Percentiles rank a stretch among this genome's conserved stretches.
Conservation (phyloP, 2,888 invertebrate genomes). For the Lordiphosa andalusiaca region DNA sequence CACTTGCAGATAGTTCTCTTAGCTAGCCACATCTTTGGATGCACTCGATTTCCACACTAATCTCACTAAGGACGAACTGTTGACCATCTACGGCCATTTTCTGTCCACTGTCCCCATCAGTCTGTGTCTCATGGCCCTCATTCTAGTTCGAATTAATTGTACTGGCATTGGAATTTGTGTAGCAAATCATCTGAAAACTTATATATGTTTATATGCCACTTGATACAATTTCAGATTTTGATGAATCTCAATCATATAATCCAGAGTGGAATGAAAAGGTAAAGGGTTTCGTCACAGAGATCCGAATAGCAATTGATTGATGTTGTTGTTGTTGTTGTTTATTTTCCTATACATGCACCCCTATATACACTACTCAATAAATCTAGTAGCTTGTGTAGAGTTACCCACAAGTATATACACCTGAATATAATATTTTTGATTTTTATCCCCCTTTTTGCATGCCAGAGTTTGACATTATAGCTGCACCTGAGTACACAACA, state of each 20-base stretch:
- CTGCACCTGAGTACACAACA: too few species aligned
- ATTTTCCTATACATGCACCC: slow-evolving; percentile 49
- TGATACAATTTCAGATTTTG: slow-evolving; percentile 80
- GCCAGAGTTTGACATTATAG: too few species aligned
- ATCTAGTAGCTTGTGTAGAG: slow-evolving; percentile 29
- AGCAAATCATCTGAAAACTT: not conserved
- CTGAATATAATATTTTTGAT: slow-evolving; percentile 9
- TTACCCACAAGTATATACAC: not conserved
- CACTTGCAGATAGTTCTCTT: slow-evolving; percentile 4
- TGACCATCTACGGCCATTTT: too few species aligned
- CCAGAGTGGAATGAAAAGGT: slow-evolving; percentile 81
- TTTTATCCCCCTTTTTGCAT: too few species aligned
- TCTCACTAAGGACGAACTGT: too few species aligned
- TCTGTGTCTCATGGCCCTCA: too few species aligned
- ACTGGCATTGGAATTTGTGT: too few species aligned
- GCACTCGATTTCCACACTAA: too few species aligned
- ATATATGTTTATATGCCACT: slow-evolving; percentile 44
- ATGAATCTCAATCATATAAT: slow-evolving; percentile 79
- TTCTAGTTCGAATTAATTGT: too few species aligned
- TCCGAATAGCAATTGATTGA: slow-evolving; percentile 36
- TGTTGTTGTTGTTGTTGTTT: slow-evolving; percentile 26
- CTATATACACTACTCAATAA: slow-evolving; percentile 16
- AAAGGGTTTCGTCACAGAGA: slow-evolving; percentile 60
- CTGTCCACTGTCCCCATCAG: too few species aligned
- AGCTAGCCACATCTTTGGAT: slow-evolving; percentile 5